A percentile compares a stretch with the other conserved stretches of the same genome.
Evolutionary conservation across 2,797 vertebrate species (phyloP).

Genomic region (Pseudotriccus pelzelni): DNA sequence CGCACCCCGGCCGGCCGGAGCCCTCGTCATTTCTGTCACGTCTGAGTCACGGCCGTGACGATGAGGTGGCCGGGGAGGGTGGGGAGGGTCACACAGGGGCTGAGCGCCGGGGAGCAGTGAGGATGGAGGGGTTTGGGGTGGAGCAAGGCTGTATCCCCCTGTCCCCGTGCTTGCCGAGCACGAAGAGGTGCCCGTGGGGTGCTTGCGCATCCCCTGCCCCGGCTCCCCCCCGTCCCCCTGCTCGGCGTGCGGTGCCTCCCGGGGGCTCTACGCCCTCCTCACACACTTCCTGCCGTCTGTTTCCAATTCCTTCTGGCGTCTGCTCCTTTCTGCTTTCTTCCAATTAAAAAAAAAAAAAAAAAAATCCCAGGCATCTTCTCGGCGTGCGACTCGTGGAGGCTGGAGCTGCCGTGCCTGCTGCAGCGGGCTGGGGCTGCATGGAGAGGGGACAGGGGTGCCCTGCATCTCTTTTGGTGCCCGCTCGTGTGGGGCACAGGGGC

Average conservation of each 20-base stretch:
- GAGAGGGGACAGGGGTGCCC: neutral
- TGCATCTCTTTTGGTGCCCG: neutral
- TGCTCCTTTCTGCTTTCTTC: conserved; percentile 41
- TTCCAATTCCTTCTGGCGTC: conserved; percentile 62
- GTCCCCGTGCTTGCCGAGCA: neutral
- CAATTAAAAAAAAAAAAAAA: conserved; percentile 23
- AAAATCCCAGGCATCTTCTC: conserved; percentile 46
- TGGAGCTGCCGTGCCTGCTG: fast-evolving
- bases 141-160: neutral
- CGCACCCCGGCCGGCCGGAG: fast-evolving
- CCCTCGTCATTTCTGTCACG: neutral
- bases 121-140: neutral
- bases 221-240: neutral
- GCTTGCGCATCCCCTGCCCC: neutral
- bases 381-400: neutral
- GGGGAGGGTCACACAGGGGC: neutral
- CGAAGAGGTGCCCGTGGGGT: neutral
- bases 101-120: neutral
- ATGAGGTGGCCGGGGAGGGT: neutral
- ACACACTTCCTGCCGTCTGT: conserved; percentile 60
- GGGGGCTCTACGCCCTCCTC: conserved; percentile 28
- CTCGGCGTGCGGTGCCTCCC: conserved; percentile 32
- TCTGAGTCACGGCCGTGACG: neutral
- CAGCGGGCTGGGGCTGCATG: fast-evolving
- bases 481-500: fast-evolving